Percentiles rank a stretch among this genome's conserved stretches.
phyloP scores from a whole-genome alignment of 2,113 vertebrate species.

The Erinaceus europaeus region DNA sequence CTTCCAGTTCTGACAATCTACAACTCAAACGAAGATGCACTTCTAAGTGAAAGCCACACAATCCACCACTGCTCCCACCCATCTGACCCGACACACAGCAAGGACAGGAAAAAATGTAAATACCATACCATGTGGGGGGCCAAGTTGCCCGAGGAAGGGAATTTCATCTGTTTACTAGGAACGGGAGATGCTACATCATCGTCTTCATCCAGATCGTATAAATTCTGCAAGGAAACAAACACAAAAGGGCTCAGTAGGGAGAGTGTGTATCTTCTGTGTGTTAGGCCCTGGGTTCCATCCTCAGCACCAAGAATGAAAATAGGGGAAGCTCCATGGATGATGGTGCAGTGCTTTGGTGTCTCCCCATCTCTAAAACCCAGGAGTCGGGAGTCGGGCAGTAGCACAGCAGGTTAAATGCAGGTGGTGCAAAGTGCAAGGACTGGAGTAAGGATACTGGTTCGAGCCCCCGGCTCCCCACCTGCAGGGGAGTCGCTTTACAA shows the following conservation, averaged over 20 bases:
- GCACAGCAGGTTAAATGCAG: neutral
- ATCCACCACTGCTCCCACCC: neutral
- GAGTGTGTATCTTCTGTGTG: no score
- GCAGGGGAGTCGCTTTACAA: no score
- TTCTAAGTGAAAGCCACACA: neutral
- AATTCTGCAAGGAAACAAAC: slow-evolving; percentile 67
- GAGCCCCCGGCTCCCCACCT: no score
- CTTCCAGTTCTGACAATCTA: slow-evolving; percentile 6
- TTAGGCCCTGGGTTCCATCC: no score
- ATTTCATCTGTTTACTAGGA: slow-evolving; percentile 91
- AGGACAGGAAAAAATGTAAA: neutral
- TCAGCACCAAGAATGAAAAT: no score
- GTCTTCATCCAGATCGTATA: slow-evolving; percentile 83
- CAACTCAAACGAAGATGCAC: neutral
- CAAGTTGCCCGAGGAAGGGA: slow-evolving; percentile 84
- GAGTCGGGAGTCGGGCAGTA: neutral
- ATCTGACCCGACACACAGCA: neutral
- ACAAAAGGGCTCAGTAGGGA: neutral
- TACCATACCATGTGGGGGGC: slow-evolving; percentile 84
- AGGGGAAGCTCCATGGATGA: no score
- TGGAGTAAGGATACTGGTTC: no score
- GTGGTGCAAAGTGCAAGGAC: no score
- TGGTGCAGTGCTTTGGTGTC: no score
- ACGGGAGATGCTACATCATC: slow-evolving; percentile 79
- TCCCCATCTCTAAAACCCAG: no score